Evolutionary conservation across 2,888 invertebrate genomes (phyloP), one percentile per base, ranked within the genome.

Genomic region (Leptopilina syphax): DNA sequence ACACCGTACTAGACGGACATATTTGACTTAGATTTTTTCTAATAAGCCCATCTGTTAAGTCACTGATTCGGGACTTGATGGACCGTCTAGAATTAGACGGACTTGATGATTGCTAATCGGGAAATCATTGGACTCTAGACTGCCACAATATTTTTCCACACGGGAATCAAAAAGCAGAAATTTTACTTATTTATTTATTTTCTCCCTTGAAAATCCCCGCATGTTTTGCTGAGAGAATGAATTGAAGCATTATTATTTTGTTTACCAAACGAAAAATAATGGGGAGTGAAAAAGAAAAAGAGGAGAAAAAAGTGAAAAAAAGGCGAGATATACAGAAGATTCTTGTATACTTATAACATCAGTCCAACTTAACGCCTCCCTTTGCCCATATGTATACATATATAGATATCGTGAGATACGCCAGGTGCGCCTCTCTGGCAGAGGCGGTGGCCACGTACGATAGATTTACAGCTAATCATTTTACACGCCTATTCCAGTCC

Each of bases 381-480:
- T 50, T 50, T 57, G 54, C 57, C 7, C 54, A 73, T 34, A 54
- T 57, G 57, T 73, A 73, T 57, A 73, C 50, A 54, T 81, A 34
- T 34, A 84, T 85, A 85, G 83, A 86, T 83, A 84, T 84, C 84
- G 88, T 89, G 90, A 86, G 91, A 90, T 88, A 83, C 85, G 81
- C 90, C 89, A 90, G 89, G 89, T 90, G 90, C 85, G 84, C 83
- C 65, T 83, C 84, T 83, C 85, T 34, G 18, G 83, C 86, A 85
- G 85, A 86, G 87, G 89, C 85, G 86, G 84, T 85, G 83, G 83
- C 86, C 86, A 83, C 85, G 81, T 82, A 85, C 87, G 88, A 87
- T 91, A 89, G 91, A 91, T 91, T 91, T 91, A 91, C 90, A 89
- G 89, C 90, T 90, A 90, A 91, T 91, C 91, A 90, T 90, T 91